These are phyloP conservation scores for Trissolcus brochymenae DNA, from an alignment of 2,888 invertebrate species.

Conservation along the genomic window DNA sequence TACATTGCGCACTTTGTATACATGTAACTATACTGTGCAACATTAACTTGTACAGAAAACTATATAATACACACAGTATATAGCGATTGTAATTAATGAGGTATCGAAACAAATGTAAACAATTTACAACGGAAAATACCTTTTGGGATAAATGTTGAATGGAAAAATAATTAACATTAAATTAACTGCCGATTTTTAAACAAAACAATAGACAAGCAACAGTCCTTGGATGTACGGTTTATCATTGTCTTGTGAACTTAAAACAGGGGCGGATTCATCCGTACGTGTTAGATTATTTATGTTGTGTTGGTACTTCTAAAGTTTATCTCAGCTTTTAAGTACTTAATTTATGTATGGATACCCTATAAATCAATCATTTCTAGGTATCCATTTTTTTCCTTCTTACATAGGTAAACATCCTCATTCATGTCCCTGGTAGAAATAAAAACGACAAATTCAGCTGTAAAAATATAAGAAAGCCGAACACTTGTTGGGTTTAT, in stretches of 20 bases:
- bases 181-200: not conserved
- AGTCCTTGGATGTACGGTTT: conserved; percentile 1
- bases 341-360: no score
- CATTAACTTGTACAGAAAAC: conserved; percentile 56
- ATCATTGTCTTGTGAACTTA: not conserved
- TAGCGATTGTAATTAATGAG: conserved; percentile 51
- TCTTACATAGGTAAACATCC: no score
- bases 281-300: no score
- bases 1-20: conserved; percentile 62
- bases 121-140: not conserved
- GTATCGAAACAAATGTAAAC: not conserved
- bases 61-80: conserved; percentile 59
- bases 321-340: no score
- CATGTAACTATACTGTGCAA: conserved; percentile 58
- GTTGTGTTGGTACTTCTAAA: no score
- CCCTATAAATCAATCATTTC: no score
- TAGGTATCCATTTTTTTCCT: no score
- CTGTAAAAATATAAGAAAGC: no score
- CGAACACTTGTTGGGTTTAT: no score
- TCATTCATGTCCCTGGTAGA: no score
- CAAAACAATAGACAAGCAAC: conserved; percentile 3
- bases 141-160: not conserved
- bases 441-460: no score
- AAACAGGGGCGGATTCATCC: no score
- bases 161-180: not conserved